Conservation (phyloP, 1,140 invertebrate species). For the Probaryconus sp. region DNA sequence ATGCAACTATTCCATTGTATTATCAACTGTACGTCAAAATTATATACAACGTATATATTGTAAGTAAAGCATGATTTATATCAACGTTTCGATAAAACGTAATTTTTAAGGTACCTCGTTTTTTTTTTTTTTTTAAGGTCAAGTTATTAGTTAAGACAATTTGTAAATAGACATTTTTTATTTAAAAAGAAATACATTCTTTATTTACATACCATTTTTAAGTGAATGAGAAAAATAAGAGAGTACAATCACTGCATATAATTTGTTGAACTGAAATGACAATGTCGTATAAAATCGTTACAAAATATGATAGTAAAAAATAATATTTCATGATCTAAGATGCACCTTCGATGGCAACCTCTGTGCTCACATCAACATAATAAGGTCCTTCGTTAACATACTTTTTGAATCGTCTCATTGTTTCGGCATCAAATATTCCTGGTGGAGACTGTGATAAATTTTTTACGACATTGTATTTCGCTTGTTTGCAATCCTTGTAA, state of each 20-base stretch:
- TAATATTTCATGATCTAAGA: slow-evolving; percentile 67
- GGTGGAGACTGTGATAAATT: slow-evolving; percentile 80
- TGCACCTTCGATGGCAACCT: slow-evolving; percentile 84
- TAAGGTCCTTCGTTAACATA: slow-evolving; percentile 87
- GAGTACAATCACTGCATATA: background rate
- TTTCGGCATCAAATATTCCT: slow-evolving; percentile 82
- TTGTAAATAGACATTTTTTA: slow-evolving; percentile 49
- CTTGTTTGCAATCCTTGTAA: slow-evolving; percentile 85
- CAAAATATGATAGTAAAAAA: slow-evolving; percentile 8
- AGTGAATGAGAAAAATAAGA: background rate
- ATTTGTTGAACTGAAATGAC: background rate
- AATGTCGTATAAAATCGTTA: slow-evolving; percentile 19
- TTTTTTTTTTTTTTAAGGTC: too few relatives aligned
- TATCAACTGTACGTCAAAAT: too few relatives aligned
- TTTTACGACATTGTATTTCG: slow-evolving; percentile 85
- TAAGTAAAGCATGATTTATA: too few relatives aligned
- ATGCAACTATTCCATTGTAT: too few relatives aligned
- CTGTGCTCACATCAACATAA: slow-evolving; percentile 81
- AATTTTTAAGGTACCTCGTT: too few relatives aligned
- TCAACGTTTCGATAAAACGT: too few relatives aligned
- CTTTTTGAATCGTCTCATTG: slow-evolving; percentile 80
- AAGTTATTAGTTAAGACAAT: slow-evolving; percentile 27
- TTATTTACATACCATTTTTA: slow-evolving; percentile 22
- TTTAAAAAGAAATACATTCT: slow-evolving; percentile 25
- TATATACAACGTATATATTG: too few relatives aligned